Evolutionary conservation across 2,888 invertebrate genomes (phyloP), one percentile per base, ranked within the genome.

Genomic region (Lasiommata megera): DNA sequence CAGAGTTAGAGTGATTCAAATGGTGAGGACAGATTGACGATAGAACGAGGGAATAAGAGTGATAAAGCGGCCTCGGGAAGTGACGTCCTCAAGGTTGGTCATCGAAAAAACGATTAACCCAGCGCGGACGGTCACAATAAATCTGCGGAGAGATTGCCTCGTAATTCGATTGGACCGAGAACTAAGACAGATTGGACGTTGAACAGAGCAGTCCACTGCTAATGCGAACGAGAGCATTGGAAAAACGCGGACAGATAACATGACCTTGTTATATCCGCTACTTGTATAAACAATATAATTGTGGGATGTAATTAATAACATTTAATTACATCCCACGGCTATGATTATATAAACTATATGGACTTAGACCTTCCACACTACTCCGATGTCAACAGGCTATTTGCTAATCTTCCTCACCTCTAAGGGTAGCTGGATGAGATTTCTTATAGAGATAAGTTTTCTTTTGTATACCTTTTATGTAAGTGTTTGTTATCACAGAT

Each of bases 31-130:
- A 73, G 73, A 74, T 77, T 74, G 72, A 67, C 69, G 73, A 64
- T 67, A 66, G 69, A 73, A 78, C 70, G 71, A 73, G 69, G 67
- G 70, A 71, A 72, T 73, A 71, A 78, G 72, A 72, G 73, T 78
- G 79, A 80, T 77, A 69, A 73, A 79, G 79, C 70, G 74, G 71
- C 71, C 72, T 66, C 67, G 67, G 65, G 63, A 63, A 65, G 65
- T 61, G 70, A 65, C 58, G 56, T 66, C 54, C 59, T 61, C 58
- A 56, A 66, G 64, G 62, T 50, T 53, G 37, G 48, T 54, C 58
- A 60, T 60, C 63, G 66, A 63, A 66, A 63, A 66, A 65, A 66
- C 68, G 64, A 68, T 69, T 66, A 68, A 69, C 61, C 60, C 55
- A 57, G 40, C 31, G 36, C 58, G 47, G 51, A 61, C 46, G 54